Base-by-base conservation (phyloP, 2,888 invertebrate genomes). In the Drosophila anomelani region DNA sequence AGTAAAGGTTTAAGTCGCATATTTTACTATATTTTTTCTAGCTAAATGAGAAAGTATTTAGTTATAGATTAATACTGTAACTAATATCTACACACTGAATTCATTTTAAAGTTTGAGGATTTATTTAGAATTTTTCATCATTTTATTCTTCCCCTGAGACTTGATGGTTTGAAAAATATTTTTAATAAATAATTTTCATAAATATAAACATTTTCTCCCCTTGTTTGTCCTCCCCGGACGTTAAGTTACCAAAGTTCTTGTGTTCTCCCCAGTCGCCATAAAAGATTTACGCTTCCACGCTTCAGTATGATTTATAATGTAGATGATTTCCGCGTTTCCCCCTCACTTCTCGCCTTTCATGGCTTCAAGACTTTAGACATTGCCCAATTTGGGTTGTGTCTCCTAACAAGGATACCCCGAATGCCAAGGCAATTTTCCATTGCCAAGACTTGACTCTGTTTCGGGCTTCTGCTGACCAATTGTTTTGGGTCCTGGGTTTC, bases 241-340 rank as follows among this genome's bases (percentile, higher is more conserved):
- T 39, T 36, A 66, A 66, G 32, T n/a, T 55, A 3, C 10, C 17
- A 39, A 64, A 23, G 20, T 54, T 64, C 38, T 62, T 32, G 10
- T 47, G 62, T 38, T 43, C 23, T 64, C 63, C 63, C 64, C 12
- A 29, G 63, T 51, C 51, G 49, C 36, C 20, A 64, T 64, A 62
- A 67, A 55, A 67, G 39, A 67, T 67, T 41, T 34, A 66, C 46
- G 55, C 39, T 39, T 34, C 39, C 46, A 26, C 66, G 38, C 67
- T 47, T 36, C 23, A 41, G 54, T 29, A 55, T 54, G 44, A 67
- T 67, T 47, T 68, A 55, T 55, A 67, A 49, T 36, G 67, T 41
- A 36, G 54, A 66, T 47, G 38, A 47, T 66, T 54, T 66, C n/a
- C n/a, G 41, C 49, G 29, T n/a, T 29, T 17, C n/a, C n/a, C 10